A percentile compares a stretch with the other conserved stretches of the same genome.
phyloP scores from a whole-genome alignment of 2,113 vertebrate species.

The Gymnobelideus leadbeateri region DNA sequence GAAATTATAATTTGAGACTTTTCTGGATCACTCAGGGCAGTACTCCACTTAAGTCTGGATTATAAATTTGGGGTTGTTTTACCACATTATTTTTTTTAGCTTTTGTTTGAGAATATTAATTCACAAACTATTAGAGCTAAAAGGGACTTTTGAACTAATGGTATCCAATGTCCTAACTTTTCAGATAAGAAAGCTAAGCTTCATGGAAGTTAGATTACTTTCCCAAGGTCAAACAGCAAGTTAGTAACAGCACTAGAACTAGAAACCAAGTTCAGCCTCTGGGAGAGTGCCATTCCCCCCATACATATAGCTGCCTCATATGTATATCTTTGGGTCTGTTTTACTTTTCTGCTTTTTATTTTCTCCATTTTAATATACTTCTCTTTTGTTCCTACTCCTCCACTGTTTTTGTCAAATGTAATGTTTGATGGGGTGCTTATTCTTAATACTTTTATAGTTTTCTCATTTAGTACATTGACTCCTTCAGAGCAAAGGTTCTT shows the following conservation, averaged over 20 bases:
- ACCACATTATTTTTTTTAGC: constrained; percentile 29
- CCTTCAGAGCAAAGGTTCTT: constrained; percentile 25
- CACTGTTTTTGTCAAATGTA: constrained; percentile 28
- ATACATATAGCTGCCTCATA: neutral
- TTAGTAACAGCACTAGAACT: neutral
- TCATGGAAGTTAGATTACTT: neutral
- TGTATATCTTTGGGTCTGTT: neutral
- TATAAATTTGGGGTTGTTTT: constrained; percentile 20
- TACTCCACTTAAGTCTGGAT: constrained; percentile 55
- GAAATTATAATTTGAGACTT: constrained; percentile 57
- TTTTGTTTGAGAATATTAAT: constrained; percentile 40
- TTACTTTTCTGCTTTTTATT: neutral
- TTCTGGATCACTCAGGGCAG: constrained; percentile 46
- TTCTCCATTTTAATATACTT: constrained; percentile 20
- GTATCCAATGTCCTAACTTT: neutral
- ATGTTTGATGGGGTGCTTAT: neutral
- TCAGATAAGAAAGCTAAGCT: neutral
- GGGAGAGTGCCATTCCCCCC: neutral
- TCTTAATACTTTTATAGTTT: constrained; percentile 4
- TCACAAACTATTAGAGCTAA: neutral
- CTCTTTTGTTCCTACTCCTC: constrained; percentile 17
- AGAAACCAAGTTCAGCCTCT: neutral
- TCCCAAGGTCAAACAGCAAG: neutral
- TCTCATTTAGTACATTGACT: neutral
- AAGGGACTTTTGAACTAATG: neutral